Conservation (phyloP, 2,113 vertebrate species). For the Lasiurus borealis region DNA sequence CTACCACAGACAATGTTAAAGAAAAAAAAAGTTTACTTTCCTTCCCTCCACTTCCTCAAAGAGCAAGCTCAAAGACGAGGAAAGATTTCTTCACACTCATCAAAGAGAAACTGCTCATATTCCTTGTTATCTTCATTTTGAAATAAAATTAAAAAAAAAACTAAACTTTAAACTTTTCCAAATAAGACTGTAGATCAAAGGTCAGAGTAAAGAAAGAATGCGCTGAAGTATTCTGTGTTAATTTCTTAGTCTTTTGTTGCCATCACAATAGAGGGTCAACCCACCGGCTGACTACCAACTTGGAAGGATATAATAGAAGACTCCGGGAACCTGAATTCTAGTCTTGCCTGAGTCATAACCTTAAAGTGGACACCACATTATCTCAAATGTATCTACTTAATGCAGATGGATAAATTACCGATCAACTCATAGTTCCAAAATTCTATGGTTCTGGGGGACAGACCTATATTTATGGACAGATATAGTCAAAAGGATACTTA, state of each 20-base stretch:
- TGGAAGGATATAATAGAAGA: neutral
- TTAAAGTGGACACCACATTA: neutral
- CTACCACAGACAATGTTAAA: neutral
- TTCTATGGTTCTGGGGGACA: neutral
- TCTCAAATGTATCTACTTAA: neutral
- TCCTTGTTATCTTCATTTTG: neutral
- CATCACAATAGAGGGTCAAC: neutral
- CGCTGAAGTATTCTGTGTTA: neutral
- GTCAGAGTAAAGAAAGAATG: neutral
- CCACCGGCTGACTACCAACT: neutral
- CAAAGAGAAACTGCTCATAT: neutral
- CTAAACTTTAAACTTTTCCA: neutral
- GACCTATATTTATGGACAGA: neutral
- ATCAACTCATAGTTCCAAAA: neutral
- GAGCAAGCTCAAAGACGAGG: neutral
- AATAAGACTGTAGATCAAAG: neutral
- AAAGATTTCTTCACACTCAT: neutral
- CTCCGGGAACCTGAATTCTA: neutral
- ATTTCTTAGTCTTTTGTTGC: neutral
- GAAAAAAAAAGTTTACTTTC: neutral
- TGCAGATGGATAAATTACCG: neutral
- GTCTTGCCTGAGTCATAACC: neutral
- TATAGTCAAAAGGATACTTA: neutral
- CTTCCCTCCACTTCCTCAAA: neutral
- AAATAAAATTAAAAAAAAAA: conserved; percentile 24